Evolutionary conservation across 2,797 vertebrate species (phyloP), one percentile per base, ranked within the genome.

Genomic region (Poeciliopsis paucimaculata): DNA sequence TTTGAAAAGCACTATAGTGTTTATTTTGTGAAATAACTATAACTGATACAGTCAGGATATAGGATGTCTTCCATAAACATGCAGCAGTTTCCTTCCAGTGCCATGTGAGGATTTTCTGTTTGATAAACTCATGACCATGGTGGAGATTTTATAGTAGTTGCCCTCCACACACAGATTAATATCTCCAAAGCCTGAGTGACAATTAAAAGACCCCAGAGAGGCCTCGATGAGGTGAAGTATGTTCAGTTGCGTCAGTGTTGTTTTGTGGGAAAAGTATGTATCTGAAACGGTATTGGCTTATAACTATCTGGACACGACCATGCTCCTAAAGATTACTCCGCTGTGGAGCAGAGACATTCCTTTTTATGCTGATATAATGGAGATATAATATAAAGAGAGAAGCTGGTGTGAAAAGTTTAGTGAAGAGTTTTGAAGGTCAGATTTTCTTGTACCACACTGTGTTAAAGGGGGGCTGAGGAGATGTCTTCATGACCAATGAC

Each of bases 221-320:
- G 45, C 60, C 47, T 76, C 4, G 72, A 72, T 12, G 73, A 73
- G 72, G 71, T 41, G 41, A 64, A 75, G 62, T 87, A 81, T 87
- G 83, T 90, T 92, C 81, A 66, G 76, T 85, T 91, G 88, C 83
- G 83, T 77, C 90, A 92, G 92, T 94, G 89, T 93, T 91, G 89
- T 87, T 84, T 72, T 72, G 71, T 77, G 74, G 77, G 70, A 83
- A 81, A 68, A 68, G 72, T 46, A 76, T 64, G 31, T 71, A 75
- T 77, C 83, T 5, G n/a, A 86, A 85, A 71, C 86, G 81, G 92
- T 93, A 88, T 92, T 91, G 91, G 85, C 87, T 78, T 70, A 71
- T 77, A 55, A 77, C 72, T 47, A 78, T 80, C 82, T 82, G 80
- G 84, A 86, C 83, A 85, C 60, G 77, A 73, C 57, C 11, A 45